These are phyloP conservation scores for Cynopterus brachyotis DNA, from an alignment of 2,113 vertebrate genomes.

Conservation along the genomic window DNA sequence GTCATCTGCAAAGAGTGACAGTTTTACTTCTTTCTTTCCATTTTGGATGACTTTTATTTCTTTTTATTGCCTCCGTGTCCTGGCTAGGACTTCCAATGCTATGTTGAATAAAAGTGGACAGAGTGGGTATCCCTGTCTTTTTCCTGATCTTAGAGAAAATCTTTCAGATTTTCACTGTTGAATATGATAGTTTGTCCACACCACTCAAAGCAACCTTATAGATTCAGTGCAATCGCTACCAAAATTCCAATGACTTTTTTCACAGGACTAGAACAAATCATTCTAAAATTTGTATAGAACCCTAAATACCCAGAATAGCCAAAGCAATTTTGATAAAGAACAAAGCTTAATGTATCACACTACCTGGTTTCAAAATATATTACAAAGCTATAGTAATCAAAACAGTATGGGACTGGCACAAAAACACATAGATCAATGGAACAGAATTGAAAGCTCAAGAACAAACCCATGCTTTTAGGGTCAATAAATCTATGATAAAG, in stretches of 20 bases:
- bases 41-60: not conserved
- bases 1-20: not conserved
- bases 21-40: not conserved
- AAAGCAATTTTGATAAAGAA: not conserved
- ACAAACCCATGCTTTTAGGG: not conserved
- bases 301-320: not conserved
- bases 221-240: not conserved
- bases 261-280: not conserved
- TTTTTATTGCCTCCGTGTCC: not conserved
- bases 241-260: not conserved
- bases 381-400: not conserved
- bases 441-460: not conserved
- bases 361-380: not conserved
- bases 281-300: not conserved
- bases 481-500: not conserved
- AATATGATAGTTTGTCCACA: not conserved
- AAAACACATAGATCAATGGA: not conserved
- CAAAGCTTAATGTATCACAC: not conserved
- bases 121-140: not conserved
- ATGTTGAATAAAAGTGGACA: not conserved
- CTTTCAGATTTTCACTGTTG: not conserved
- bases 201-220: not conserved
- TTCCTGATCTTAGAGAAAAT: not conserved
- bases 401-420: not conserved
- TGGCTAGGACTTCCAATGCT: not conserved